A percentile compares a stretch with the other conserved stretches of the same genome.
Conservation (phyloP, 2,113 vertebrate species). For the Thryonomys swinderianus region DNA sequence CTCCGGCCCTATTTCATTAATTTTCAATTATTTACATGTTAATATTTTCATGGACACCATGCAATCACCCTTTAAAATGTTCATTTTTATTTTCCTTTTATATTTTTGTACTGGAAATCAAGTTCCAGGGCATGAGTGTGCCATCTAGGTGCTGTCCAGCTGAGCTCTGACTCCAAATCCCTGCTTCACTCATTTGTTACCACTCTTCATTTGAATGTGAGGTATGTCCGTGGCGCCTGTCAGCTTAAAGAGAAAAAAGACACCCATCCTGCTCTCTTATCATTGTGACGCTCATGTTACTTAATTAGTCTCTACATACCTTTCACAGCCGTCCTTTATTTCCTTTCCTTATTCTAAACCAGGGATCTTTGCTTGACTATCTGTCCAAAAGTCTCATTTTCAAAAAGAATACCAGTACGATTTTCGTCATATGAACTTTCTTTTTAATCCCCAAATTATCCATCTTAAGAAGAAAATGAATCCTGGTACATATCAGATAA, state of each 20-base stretch:
- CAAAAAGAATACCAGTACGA: neutral
- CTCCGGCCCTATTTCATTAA: neutral
- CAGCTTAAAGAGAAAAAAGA: neutral
- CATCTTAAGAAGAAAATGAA: neutral
- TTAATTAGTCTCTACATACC: neutral
- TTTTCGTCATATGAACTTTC: neutral
- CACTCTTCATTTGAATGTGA: neutral
- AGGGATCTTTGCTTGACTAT: neutral
- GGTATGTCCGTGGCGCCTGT: too few relatives aligned
- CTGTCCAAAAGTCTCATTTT: neutral
- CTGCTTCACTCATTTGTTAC: neutral
- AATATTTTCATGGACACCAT: neutral
- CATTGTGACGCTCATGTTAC: neutral
- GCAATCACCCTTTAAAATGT: neutral
- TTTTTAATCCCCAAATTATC: neutral
- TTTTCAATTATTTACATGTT: neutral
- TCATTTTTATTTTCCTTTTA: neutral
- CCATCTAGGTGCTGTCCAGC: accelerated
- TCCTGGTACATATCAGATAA: neutral
- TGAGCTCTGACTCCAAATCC: neutral
- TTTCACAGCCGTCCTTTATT: neutral
- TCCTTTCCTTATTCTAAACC: neutral
- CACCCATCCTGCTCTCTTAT: neutral
- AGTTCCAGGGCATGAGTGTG: accelerated
- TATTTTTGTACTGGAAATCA: neutral